phyloP scores from a whole-genome alignment of 2,113 vertebrate species.

The Sapayoa aenigma region DNA sequence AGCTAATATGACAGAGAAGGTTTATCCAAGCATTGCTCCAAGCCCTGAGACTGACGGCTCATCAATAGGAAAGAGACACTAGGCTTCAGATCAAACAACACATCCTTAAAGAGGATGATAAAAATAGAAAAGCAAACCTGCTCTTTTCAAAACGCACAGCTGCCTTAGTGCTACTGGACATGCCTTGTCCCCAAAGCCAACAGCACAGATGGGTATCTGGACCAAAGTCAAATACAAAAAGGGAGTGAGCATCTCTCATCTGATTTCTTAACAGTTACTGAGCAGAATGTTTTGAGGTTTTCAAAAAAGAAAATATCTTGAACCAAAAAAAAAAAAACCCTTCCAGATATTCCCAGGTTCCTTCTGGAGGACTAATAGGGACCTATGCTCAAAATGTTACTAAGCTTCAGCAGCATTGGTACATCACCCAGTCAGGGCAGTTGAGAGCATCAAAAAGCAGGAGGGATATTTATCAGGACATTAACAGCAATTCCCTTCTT shows the following conservation, averaged over 20 bases:
- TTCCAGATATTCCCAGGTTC: background rate
- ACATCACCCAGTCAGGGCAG: background rate
- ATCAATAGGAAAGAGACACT: background rate
- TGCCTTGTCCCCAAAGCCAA: background rate
- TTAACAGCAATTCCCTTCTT: background rate
- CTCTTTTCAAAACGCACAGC: background rate
- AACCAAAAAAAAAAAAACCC: background rate
- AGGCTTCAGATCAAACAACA: background rate
- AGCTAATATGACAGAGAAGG: background rate
- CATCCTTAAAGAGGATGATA: background rate
- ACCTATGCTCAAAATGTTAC: fast-evolving
- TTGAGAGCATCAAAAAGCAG: background rate
- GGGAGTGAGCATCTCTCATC: background rate
- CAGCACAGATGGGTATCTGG: background rate
- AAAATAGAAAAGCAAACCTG: background rate
- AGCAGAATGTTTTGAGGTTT: background rate
- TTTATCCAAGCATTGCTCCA: background rate
- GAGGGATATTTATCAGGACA: background rate
- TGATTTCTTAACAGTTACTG: background rate
- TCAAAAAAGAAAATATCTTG: background rate
- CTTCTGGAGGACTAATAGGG: background rate
- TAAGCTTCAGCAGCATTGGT: background rate
- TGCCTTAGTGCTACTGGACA: background rate
- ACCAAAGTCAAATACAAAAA: background rate
- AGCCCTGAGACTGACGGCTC: background rate